Conservation (phyloP, 2,113 vertebrate genomes). For the Cariama cristata region DNA sequence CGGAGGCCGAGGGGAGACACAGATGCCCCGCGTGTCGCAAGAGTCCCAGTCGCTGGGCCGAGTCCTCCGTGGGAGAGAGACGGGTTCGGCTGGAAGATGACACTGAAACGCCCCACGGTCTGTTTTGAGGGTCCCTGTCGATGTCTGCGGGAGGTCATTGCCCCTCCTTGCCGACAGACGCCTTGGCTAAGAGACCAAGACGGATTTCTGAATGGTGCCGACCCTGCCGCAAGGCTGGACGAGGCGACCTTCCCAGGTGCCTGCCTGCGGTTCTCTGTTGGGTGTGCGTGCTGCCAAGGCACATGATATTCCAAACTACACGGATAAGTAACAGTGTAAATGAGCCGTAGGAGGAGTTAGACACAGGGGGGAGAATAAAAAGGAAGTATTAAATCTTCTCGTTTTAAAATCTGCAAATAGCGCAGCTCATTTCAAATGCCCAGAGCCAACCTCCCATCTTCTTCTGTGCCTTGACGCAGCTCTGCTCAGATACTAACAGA, state of each 20-base stretch:
- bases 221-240: background rate
- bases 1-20: background rate
- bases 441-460: background rate
- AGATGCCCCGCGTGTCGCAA: background rate
- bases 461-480: background rate
- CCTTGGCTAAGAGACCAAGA: background rate
- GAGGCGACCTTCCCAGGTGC: background rate
- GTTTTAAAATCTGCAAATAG: background rate
- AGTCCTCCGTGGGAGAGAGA: background rate
- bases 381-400: background rate
- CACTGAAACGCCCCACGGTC: rapidly evolving
- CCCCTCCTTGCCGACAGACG: background rate
- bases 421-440: background rate
- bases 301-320: background rate
- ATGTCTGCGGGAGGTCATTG: background rate
- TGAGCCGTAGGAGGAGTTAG: background rate
- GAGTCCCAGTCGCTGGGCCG: background rate
- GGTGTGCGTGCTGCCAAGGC: background rate
- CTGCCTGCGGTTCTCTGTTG: background rate
- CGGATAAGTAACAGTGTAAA: background rate
- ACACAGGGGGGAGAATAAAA: background rate
- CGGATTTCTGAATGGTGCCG: background rate
- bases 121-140: background rate
- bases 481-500: background rate
- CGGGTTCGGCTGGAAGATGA: too few relatives aligned